Evolutionary conservation across 1,140 invertebrate species (phyloP), one percentile per base, ranked within the genome.

Genomic region (Meloidogyne exigua): DNA sequence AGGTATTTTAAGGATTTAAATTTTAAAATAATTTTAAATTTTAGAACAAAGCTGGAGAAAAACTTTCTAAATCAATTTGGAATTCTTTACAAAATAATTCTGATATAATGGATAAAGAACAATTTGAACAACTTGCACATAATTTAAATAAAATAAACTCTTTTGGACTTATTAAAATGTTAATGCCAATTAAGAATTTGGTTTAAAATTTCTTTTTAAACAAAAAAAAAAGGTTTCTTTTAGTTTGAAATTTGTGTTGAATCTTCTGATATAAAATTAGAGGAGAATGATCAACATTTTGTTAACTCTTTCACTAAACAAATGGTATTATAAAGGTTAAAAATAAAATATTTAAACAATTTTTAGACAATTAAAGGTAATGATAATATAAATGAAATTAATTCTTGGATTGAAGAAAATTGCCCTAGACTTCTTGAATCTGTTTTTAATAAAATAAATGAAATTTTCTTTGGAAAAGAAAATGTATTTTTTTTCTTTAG

Each of bases 241-340:
- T 36, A 73, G 72, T n/a, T 73, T 39, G 36, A 18, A 2, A 15
- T 65, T 21, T 73, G 72, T 64, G 12, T 69, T 65, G 76, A 78
- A 21, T 57, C 75, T 10, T 49, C 44, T 18, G 39, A 44, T 36
- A 23, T 78, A 21, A 7, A 28, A 78, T 13, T 73, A 78, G 49
- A 39, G 4, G 28, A 78, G 15, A 39, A 78, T 0, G 57, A 77
- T 39, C 32, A 64, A 26, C 4, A 4, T 23, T 78, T 78, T 62
- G 21, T 78, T 5, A 62, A 78, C 32, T 78, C 76, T 9, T 42
- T 78, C 10, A 9, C 75, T 57, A 68, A 75, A 78, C 44, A 78
- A 32, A 78, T 78, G 76, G 76, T 73, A n/a, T n/a, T 18, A 71
- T 18, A 65, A 26, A 18, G 23, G 9, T 76, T 44, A 15, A 25